Evolutionary conservation across 1,140 invertebrate genomes (phyloP).

Genomic region (Pteromalus puparum): DNA sequence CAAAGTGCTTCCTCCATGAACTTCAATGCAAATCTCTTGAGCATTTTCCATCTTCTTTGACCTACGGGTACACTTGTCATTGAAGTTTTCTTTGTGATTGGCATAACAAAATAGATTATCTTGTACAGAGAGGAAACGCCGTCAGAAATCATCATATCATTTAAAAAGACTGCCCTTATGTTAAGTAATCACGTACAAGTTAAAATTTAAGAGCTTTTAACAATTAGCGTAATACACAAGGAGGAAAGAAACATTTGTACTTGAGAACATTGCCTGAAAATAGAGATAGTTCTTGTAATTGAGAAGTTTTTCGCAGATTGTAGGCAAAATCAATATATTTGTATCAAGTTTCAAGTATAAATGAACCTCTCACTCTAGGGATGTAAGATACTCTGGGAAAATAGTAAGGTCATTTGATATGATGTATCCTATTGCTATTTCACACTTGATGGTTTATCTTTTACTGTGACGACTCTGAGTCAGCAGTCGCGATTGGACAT

Average conservation of each 20-base stretch:
- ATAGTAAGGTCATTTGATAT: constrained; percentile 70
- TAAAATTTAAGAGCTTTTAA: constrained; percentile 58
- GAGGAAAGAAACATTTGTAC: constrained; percentile 54
- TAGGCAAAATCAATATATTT: background rate
- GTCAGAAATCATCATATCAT: constrained; percentile 31
- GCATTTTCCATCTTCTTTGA: constrained; percentile 37
- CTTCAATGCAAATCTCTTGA: constrained; percentile 5
- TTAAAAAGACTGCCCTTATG: constrained; percentile 45
- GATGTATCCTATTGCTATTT: constrained; percentile 61
- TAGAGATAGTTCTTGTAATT: constrained; percentile 50
- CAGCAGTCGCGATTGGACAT: constrained; percentile 17
- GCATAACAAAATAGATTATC: constrained; percentile 45
- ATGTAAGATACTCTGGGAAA: constrained; percentile 58
- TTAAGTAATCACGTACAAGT: constrained; percentile 57
- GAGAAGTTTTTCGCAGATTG: background rate
- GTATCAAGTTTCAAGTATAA: constrained; percentile 22
- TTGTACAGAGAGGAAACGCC: constrained; percentile 14
- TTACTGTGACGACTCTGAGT: constrained; percentile 37
- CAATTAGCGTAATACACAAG: constrained; percentile 54
- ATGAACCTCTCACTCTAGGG: constrained; percentile 30
- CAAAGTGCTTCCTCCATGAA: constrained; percentile 18
- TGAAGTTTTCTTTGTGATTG: background rate
- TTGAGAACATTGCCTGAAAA: constrained; percentile 55
- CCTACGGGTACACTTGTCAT: constrained; percentile 28
- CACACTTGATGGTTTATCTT: constrained; percentile 17